Base-by-base conservation (phyloP, 1,140 invertebrate species). In the Eupristina koningsbergeri region DNA sequence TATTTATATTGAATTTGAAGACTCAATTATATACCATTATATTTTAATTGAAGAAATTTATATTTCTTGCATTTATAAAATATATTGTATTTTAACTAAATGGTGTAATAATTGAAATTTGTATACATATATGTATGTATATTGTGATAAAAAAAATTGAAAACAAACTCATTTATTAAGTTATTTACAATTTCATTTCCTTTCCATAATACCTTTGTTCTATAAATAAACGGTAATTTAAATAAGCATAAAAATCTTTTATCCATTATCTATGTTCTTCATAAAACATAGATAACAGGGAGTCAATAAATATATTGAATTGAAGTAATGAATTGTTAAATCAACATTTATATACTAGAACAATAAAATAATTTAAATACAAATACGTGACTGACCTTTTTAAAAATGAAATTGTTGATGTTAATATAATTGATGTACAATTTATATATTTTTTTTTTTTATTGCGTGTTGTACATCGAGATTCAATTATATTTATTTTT, bases 111-210 rank as follows among this genome's bases (percentile, higher is more conserved):
- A 47, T 69, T 69, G 15, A 34, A 80, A 50, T 45, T 69, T 77
- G 63, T 47, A 63, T 63, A 39, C 39, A 63, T 61, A 63, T 77
- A 63, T 41, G 39, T 61, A 69, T 80, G 41, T 69, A 80, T 67
- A 80, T 80, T 80, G 77, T 80, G 63, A 80, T 80, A 71, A 34
- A 76, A 50, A 80, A 71, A 58, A 71, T 58, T 29, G 29, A 71
- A 47, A 19, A 69, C 29, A 80, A 69, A 71, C 7, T 6, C 50
- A 80, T 78, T 64, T 64, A 3, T 67, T 39, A n/a, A 34, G 41
- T 73, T 26, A 8, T 31, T 73, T 45, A 73, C 3, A 50, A 75
- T 17, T 50, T 75, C 50, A 75, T 11, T 71, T 41, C 19, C n/a
- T n/a, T n/a, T n/a, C n/a, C n/a, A n/a, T n/a, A n/a, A n/a, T n/a